These are phyloP conservation scores for Mycalesis mineus DNA, from an alignment of 2,888 invertebrate species.

Conservation along the genomic window DNA sequence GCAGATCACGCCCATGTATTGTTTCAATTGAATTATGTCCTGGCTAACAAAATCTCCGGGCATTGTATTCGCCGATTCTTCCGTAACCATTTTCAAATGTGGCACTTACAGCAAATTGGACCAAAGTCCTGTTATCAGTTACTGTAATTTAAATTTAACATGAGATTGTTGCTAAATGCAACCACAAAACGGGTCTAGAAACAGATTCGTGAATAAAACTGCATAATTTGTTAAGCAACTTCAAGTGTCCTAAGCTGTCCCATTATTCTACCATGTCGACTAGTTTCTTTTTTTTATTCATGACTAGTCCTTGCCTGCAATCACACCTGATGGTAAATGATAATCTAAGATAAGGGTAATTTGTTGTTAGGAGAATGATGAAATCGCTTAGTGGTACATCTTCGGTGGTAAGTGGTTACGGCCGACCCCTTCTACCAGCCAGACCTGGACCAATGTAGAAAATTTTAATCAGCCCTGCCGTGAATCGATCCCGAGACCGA, in stretches of 20 bases:
- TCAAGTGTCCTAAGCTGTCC: background rate
- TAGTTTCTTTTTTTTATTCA: too few species aligned
- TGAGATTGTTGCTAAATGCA: background rate
- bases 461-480: too few species aligned
- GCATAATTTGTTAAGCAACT: background rate
- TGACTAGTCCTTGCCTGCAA: too few species aligned
- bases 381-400: too few species aligned
- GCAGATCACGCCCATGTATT: conserved; percentile 61
- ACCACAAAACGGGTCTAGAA: background rate
- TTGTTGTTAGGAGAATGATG: too few species aligned
- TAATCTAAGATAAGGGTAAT: too few species aligned
- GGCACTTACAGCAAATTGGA: conserved; percentile 10
- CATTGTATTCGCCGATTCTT: conserved; percentile 48
- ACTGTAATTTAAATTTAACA: background rate
- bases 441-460: too few species aligned
- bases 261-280: background rate
- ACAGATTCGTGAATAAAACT: background rate
- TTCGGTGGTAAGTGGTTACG: too few species aligned
- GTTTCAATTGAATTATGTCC: conserved; percentile 60
- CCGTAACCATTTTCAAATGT: conserved; percentile 28
- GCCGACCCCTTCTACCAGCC: too few species aligned
- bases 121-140: conserved; percentile 16
- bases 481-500: too few species aligned
- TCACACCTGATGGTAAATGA: too few species aligned
- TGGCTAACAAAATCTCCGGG: conserved; percentile 45